A percentile compares a stretch with the other conserved stretches of the same genome.
These are phyloP conservation scores for Blastobasis adustella DNA, from an alignment of 2,888 invertebrate species.

Conservation along the genomic window DNA sequence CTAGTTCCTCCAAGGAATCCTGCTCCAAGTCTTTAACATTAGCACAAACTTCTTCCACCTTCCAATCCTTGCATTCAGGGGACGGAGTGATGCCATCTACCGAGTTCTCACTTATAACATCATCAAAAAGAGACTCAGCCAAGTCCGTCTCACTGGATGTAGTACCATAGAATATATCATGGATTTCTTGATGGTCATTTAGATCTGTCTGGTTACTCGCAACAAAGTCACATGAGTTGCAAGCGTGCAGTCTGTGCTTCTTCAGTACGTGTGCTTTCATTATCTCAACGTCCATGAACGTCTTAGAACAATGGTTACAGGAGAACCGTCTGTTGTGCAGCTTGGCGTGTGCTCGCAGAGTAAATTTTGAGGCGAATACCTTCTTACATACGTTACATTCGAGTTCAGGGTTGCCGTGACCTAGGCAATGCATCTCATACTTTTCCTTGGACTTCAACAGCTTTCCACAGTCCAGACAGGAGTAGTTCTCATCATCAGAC, in stretches of 20 bases:
- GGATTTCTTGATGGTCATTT: conserved; percentile 25
- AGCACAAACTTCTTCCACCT: conserved; percentile 4
- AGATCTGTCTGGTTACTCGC: conserved; percentile 27
- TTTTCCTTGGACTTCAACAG: conserved; percentile 48
- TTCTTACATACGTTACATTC: conserved; percentile 61
- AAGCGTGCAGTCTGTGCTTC: no score
- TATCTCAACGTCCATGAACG: conserved; percentile 31
- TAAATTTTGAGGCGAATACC: conserved; percentile 62
- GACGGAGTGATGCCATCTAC: conserved; percentile 8
- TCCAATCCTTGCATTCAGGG: conserved; percentile 9
- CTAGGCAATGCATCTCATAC: conserved; percentile 49
- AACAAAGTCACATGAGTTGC: conserved; percentile 35
- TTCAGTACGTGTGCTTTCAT: conserved; percentile 35
- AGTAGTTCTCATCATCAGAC: conserved; percentile 28
- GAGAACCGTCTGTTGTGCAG: conserved; percentile 47
- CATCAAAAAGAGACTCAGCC: conserved; percentile 23
- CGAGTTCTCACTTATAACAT: conserved; percentile 23
- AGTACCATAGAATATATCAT: conserved; percentile 4
- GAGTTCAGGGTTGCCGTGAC: conserved; percentile 60
- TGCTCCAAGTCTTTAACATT: conserved; percentile 7
- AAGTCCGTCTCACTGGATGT: conserved; percentile 23
- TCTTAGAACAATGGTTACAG: conserved; percentile 42
- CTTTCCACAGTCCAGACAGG: conserved; percentile 53
- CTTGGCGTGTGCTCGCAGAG: conserved; percentile 51
- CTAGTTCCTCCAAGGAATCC: conserved; percentile 18